Evolutionary conservation across 2,113 vertebrate genomes (phyloP), one percentile per base, ranked within the genome.

Genomic region (Silurus glanis): DNA sequence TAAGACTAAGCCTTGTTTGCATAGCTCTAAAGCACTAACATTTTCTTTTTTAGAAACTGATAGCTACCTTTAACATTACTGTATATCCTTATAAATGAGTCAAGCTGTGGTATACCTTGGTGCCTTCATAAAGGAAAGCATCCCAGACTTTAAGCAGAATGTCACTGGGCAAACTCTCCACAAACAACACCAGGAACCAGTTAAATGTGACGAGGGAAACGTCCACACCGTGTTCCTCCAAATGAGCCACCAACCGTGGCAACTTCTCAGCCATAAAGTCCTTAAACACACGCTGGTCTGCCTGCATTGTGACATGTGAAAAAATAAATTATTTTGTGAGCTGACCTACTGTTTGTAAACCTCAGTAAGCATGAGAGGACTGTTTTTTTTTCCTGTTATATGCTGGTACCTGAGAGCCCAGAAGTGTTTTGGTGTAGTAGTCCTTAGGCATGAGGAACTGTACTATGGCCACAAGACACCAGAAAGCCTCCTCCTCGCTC

Each of bases 121-220:
- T 96, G 90, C 98, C 98, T 90, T 99, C 98, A 0, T 97, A 98
- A 51, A 99, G 91, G 92, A 99, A 98, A 85, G 97, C 95, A 25
- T 99, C 98, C 98, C 98, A 99, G 86, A 99, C 94, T 17, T 93
- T 93, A 84, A 99, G 92, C 47, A 99, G 96, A 88, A 99, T 96
- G 84, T 96, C 96, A 0, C 96, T 97, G 83, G 97, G 94, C 62
- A 99, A 94, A 88, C 94, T 96, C 93, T 99, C 98, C 49, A 98
- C 96, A 83, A 99, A 99, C 67, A 95, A 91, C 91, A 98, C 97
- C 61, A 98, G 94, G 92, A 99, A 98, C 98, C 98, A 99, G 92
- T 97, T 97, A 91, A 99, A 98, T 62, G 97, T 97, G 91, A 97
- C 89, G 45, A 97, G 95, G 0, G 97, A 97, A 25, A 99, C 94